Base-by-base conservation (phyloP, 2,797 vertebrate species). In the Glossophaga mutica region DNA sequence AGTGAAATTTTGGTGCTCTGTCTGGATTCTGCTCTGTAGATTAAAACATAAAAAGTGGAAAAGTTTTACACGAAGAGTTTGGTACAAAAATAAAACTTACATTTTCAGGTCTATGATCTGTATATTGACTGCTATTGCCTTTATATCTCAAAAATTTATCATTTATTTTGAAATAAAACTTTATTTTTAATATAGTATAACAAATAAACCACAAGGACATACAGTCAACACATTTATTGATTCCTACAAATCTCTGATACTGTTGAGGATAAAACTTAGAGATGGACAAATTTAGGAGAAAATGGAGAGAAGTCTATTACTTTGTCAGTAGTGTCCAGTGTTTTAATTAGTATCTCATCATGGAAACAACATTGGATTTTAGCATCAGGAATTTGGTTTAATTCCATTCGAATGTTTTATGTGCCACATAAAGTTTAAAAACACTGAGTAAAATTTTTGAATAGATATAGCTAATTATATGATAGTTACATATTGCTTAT, bases 111-210 rank as follows among this genome's bases (percentile, higher is more conserved):
- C 37, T 82, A 29, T 67, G 74, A 55, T 76, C 46, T 87, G 39
- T 62, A 29, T 14, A 52, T 50, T 48, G 65, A 50, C 16, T 71
- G 19, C 39, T 85, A 0, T 48, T 96, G 57, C 85, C 68, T 85
- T 95, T 86, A n/a, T 82, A 71, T 85, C 5, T 91, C 50, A 93
- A 94, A 95, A 84, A 3, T 44, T 65, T 32, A 46, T 87, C 7
- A 71, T 89, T 48, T 81, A 82, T 85, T 88, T 94, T 91, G 11
- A 95, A 82, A 50, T 88, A 73, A 71, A 97, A 94, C 87, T 82
- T 77, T 24, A 65, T 76, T 85, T 87, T 37, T 48, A 82, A 57
- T 52, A 44, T 46, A 85, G 55, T 67, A 32, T 73, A 91, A 22
- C 15, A 82, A 71, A 79, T 48, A 46, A 85, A 4, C 6, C 26